phyloP scores from a whole-genome alignment of 2,888 invertebrate species.

The Himalopsyche tibetana region DNA sequence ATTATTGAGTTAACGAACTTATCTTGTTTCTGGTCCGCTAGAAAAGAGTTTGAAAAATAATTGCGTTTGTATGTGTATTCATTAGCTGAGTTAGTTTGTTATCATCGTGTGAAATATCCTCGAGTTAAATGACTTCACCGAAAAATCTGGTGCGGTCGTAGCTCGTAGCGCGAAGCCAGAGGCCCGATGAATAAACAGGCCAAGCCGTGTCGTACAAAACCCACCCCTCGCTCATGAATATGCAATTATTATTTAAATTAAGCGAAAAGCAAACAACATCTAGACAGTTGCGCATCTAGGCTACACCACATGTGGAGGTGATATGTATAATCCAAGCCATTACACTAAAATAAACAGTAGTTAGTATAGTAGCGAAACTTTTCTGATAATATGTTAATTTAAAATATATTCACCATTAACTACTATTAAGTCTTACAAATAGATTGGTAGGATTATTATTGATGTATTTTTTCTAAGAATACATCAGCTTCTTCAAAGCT shows the following conservation, averaged over 20 bases:
- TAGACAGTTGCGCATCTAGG: slow-evolving; percentile 16
- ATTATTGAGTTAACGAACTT: no score
- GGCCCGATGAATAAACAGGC: slow-evolving; percentile 50
- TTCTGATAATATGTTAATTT: no score
- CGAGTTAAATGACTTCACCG: background rate
- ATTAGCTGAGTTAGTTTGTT: background rate
- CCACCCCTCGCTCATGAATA: slow-evolving; percentile 61
- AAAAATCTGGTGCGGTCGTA: slow-evolving; percentile 8
- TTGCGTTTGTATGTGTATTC: no score
- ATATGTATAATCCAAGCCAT: background rate
- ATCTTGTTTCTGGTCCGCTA: no score
- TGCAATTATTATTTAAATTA: slow-evolving; percentile 63
- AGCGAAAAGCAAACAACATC: slow-evolving; percentile 57
- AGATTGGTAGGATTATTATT: no score
- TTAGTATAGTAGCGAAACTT: no score
- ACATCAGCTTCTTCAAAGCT: no score
- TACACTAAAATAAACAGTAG: no score
- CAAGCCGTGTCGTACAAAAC: slow-evolving; percentile 48
- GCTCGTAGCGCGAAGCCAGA: slow-evolving; percentile 3
- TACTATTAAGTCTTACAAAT: no score
- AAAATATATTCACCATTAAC: no score
- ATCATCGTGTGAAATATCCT: background rate
- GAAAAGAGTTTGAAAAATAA: no score
- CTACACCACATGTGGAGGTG: background rate
- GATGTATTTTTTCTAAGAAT: no score